Evolutionary conservation across 1,140 invertebrate species (phyloP).

Genomic region (Doryteuthis pealeii): DNA sequence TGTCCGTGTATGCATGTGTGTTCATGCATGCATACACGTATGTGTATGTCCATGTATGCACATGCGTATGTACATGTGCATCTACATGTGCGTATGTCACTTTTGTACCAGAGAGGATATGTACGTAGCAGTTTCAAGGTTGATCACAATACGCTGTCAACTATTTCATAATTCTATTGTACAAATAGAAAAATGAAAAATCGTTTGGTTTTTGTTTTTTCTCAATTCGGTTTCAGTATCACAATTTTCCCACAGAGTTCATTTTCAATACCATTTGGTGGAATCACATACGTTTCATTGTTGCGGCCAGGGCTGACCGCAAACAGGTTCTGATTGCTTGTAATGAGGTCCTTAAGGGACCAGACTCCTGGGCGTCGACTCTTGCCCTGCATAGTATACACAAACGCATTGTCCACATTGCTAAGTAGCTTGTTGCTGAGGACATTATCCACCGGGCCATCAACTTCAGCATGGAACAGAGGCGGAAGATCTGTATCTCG

Average conservation of each 20-base stretch:
- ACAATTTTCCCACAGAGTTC: constrained; percentile 9
- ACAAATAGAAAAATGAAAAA: too few relatives aligned
- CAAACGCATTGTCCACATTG: not conserved
- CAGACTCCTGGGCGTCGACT: not conserved
- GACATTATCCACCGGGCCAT: not conserved
- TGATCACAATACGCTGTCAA: too few relatives aligned
- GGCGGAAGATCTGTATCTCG: not conserved
- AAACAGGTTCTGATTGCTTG: not conserved
- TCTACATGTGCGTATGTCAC: not conserved
- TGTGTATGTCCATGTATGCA: not conserved
- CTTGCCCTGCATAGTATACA: constrained; percentile 3
- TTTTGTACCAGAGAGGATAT: too few relatives aligned
- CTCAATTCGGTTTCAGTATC: not conserved
- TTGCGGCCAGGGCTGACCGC: not conserved
- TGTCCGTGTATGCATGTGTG: not conserved
- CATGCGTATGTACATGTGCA: not conserved
- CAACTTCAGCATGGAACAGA: not conserved
- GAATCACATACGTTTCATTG: constrained; percentile 6
- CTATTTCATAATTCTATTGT: too few relatives aligned
- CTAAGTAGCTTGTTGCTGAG: not conserved
- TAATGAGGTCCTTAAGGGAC: not conserved
- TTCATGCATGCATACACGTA: not conserved
- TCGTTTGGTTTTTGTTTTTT: too few relatives aligned
- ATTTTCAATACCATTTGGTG: constrained; percentile 11
- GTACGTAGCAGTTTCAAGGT: too few relatives aligned